phyloP scores from a whole-genome alignment of 1,140 invertebrate species.

The Drosophila ohnishii region DNA sequence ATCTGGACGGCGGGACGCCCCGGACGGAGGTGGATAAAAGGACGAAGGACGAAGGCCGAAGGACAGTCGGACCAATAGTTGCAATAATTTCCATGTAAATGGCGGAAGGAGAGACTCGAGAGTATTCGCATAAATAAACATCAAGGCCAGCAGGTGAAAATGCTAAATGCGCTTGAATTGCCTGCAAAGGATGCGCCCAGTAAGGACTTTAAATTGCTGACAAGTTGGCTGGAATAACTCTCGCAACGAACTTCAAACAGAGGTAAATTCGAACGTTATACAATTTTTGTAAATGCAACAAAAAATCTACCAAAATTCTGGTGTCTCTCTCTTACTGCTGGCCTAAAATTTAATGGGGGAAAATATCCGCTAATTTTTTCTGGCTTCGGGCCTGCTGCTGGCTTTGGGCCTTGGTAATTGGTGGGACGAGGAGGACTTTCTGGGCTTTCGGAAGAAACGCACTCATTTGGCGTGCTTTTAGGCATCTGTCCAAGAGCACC shows the following conservation, averaged over 20 bases:
- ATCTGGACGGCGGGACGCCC: not conserved
- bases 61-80: not conserved
- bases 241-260: not conserved
- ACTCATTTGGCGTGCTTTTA: constrained; percentile 58
- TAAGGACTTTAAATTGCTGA: not conserved
- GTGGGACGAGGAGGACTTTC: not conserved
- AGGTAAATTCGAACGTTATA: not conserved
- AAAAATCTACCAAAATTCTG: not conserved
- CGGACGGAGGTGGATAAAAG: not conserved
- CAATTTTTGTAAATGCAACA: not conserved
- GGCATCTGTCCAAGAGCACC: constrained; percentile 44
- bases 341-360: not conserved
- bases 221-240: too few species aligned
- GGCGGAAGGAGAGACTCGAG: not conserved
- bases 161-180: constrained; percentile 12
- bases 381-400: not conserved
- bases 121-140: constrained; percentile 29
- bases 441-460: not conserved
- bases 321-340: too few species aligned
- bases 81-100: constrained; percentile 31
- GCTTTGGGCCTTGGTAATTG: constrained; percentile 1
- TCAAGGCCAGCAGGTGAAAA: not conserved
- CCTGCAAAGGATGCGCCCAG: not conserved
- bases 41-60: not conserved
- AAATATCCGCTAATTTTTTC: constrained; percentile 2